Evolutionary conservation across 2,113 vertebrate genomes (phyloP), one percentile per base, ranked within the genome.

Genomic region (Paradisaea rubra): DNA sequence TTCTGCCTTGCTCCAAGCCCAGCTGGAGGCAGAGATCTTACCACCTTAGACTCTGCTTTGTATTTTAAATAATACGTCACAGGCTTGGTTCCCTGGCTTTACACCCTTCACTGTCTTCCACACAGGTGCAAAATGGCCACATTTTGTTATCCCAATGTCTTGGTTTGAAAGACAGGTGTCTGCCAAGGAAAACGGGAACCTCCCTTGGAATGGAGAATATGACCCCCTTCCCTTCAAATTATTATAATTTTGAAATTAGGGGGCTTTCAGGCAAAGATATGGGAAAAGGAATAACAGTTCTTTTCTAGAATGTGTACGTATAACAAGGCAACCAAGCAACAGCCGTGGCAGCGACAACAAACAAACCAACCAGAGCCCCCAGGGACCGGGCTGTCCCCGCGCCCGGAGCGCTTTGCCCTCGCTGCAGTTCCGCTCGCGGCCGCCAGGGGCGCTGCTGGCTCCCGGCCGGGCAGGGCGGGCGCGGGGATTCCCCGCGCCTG

Each of bases 51-150:
- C 23, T 60, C 9, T 17, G 30, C 25, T 59, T 49, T 54, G 35
- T 52, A 41, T 52, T 77, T 81, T 37, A 83, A 52, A 16, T 35
- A 39, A 54, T 2, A 30, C 10, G 5, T n/a, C 39, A 24, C 20
- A 82, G 24, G 61, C 16, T 37, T 2, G 2, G 24, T 50, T 82
- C 66, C 25, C 17, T 65, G 31, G 25, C 73, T 59, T 37, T 39
- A 69, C 14, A 37, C 2, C 9, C 24, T 53, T 49, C 31, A 27
- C 25, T 6, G 2, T 31, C 56, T 27, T 30, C 54, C 70, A 64
- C 27, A 63, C 1, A 4, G 31, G 11, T 41, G 60, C 35, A 44
- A 54, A 76, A 22, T 0, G 0, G 15, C 19, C 30, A 35, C 37
- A 10, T 45, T 35, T 54, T 54, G 19, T 73, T 23, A 61, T 47